Conservation (phyloP, 2,888 invertebrate genomes). For the Athalia rosae region DNA sequence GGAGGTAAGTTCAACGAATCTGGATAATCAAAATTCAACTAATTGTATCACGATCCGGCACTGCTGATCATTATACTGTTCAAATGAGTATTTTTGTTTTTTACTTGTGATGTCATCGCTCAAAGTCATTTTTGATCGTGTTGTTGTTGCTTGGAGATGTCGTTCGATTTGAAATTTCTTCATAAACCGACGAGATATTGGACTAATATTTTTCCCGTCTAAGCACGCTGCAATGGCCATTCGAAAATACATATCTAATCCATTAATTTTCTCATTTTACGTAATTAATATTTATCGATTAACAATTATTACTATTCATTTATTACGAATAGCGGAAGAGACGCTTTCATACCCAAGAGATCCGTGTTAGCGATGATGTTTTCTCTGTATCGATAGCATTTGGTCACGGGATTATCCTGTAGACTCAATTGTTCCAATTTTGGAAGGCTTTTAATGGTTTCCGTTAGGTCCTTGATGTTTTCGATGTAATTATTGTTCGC, state of each 20-base stretch:
- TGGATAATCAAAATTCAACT: slow-evolving; percentile 46
- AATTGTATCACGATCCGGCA: neutral
- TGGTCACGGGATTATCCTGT: slow-evolving; percentile 80
- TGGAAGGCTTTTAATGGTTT: slow-evolving; percentile 76
- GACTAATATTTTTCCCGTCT: slow-evolving; percentile 78
- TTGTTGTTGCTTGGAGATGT: slow-evolving; percentile 65
- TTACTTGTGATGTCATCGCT: slow-evolving; percentile 63
- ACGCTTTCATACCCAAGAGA: slow-evolving; percentile 75
- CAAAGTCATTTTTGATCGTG: slow-evolving; percentile 58
- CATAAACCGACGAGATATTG: slow-evolving; percentile 78
- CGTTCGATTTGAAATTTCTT: slow-evolving; percentile 79
- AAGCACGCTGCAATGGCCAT: slow-evolving; percentile 74
- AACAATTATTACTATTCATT: neutral
- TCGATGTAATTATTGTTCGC: slow-evolving; percentile 78
- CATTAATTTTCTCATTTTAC: neutral
- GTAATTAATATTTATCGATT: slow-evolving; percentile 1
- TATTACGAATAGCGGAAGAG: neutral
- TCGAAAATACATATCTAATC: neutral
- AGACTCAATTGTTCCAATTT: slow-evolving; percentile 77
- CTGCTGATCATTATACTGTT: neutral
- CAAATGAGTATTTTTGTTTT: neutral
- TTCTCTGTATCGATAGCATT: slow-evolving; percentile 80
- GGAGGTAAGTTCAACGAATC: slow-evolving; percentile 69
- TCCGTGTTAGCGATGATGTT: slow-evolving; percentile 79
- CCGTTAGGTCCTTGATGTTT: slow-evolving; percentile 76